Percentiles rank a stretch among this genome's conserved stretches.
Evolutionary conservation across 1,140 invertebrate genomes (phyloP).

Genomic region (Papilio machaon): DNA sequence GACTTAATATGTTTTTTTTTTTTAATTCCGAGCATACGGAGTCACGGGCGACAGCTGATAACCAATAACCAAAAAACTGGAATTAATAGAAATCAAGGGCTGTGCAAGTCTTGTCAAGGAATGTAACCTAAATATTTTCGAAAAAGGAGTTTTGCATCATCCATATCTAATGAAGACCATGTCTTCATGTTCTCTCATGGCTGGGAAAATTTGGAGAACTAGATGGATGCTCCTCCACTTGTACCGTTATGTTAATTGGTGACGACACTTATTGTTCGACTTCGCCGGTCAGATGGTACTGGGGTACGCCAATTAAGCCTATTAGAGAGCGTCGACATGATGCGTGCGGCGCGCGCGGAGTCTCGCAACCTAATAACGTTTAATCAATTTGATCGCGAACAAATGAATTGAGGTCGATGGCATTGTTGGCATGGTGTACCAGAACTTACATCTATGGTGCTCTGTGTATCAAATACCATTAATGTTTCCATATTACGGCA

Average conservation of each 20-base stretch:
- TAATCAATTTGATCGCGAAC: constrained; percentile 70
- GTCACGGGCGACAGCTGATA: no score
- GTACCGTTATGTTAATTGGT: constrained; percentile 4
- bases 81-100: no score
- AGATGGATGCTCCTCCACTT: neutral
- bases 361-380: constrained; percentile 66
- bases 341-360: constrained; percentile 51
- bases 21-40: no score
- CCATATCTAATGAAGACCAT: neutral
- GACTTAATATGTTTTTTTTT: no score
- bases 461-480: neutral
- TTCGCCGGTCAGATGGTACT: constrained; percentile 9
- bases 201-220: neutral
- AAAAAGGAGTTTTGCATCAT: no score
- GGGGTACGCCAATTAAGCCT: constrained; percentile 60
- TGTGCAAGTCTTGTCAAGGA: no score
- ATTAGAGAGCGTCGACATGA: constrained; percentile 67
- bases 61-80: no score
- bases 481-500: neutral
- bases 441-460: neutral
- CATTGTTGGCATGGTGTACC: constrained; percentile 38
- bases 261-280: constrained; percentile 19
- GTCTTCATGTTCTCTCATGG: neutral
- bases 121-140: no score
- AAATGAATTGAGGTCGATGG: constrained; percentile 61